Evolutionary conservation across 2,113 vertebrate genomes (phyloP).

Genomic region (Hippocampus mohnikei): DNA sequence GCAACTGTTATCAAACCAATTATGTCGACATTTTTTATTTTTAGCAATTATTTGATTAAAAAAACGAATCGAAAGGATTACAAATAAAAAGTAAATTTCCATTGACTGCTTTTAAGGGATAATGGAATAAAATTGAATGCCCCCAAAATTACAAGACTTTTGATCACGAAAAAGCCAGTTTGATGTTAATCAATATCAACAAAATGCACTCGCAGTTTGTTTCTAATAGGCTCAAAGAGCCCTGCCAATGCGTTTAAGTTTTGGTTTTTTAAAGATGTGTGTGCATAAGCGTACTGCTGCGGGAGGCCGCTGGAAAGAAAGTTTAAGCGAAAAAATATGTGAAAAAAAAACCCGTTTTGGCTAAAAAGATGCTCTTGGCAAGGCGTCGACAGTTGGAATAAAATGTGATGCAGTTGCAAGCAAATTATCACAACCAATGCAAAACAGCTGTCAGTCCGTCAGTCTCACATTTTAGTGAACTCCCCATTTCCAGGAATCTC

Average conservation of each 20-base stretch:
- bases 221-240: not conserved
- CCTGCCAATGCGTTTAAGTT: not conserved
- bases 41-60: no score
- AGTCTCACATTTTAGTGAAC: slow-evolving; percentile 27
- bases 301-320: not conserved
- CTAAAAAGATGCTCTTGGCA: not conserved
- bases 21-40: no score
- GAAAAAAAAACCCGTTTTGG: not conserved
- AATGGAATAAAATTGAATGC: no score
- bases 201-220: not conserved
- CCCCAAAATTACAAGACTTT: not conserved
- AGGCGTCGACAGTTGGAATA: slow-evolving; percentile 4
- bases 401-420: slow-evolving; percentile 7
- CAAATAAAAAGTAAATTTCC: no score
- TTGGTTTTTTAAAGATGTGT: not conserved
- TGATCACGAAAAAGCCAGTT: not conserved
- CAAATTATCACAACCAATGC: not conserved
- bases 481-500: not conserved
- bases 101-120: no score
- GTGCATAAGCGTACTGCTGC: not conserved
- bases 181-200: not conserved
- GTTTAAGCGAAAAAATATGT: not conserved
- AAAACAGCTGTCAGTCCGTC: slow-evolving; percentile 10
- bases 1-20: no score
- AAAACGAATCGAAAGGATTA: no score